Conservation (phyloP, 2,797 vertebrate species). For the Pangasius sanitwongsei region DNA sequence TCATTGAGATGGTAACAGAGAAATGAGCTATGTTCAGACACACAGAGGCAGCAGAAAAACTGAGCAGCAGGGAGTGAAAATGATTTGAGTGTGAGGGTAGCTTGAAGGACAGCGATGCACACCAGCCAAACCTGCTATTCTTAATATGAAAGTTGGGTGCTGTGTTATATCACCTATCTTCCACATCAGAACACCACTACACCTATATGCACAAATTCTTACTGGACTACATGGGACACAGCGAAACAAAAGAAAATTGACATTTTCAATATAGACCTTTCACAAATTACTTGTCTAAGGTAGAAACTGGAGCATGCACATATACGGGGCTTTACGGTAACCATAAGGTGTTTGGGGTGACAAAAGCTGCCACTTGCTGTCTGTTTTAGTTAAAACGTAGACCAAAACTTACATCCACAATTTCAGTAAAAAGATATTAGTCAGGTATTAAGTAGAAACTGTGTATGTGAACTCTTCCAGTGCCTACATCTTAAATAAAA, state of each 20-base stretch:
- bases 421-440: neutral
- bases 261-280: neutral
- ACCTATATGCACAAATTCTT: neutral
- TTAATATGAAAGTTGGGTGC: neutral
- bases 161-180: too few species aligned
- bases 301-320: neutral
- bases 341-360: neutral
- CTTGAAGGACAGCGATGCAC: neutral
- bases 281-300: neutral
- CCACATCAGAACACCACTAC: neutral
- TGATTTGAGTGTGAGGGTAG: conserved; percentile 1
- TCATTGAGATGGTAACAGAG: conserved; percentile 21
- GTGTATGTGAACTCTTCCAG: neutral
- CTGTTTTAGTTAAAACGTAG: neutral
- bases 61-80: conserved; percentile 9
- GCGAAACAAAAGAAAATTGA: neutral
- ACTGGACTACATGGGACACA: neutral
- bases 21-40: conserved; percentile 1
- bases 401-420: neutral
- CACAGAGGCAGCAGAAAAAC: neutral
- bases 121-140: neutral
- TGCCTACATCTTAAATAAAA: neutral
- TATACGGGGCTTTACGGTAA: neutral
- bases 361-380: neutral
- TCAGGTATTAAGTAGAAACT: neutral